These are phyloP conservation scores for Dipodomys merriami DNA, from an alignment of 2,113 vertebrate genomes.

Conservation along the genomic window DNA sequence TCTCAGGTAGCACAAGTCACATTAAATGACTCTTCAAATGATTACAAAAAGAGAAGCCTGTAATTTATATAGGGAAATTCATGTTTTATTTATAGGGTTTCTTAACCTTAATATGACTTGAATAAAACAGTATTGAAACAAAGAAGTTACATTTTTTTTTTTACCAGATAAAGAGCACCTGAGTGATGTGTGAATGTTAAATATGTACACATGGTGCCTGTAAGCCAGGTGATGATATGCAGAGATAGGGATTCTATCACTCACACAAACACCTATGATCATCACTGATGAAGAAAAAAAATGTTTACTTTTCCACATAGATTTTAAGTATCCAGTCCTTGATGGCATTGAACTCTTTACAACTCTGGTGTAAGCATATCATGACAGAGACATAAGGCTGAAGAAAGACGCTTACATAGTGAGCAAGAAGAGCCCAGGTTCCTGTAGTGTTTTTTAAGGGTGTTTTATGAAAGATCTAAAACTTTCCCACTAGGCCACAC, in stretches of 20 bases:
- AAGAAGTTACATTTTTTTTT: neutral
- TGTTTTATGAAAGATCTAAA: fast-evolving
- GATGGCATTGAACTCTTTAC: no score
- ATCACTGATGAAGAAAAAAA: neutral
- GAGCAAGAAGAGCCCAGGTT: neutral
- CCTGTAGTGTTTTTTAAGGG: neutral
- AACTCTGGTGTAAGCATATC: no score
- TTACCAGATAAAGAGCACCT: no score
- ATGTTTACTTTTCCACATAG: no score
- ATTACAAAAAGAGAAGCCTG: neutral
- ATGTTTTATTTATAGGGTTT: neutral
- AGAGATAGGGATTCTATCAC: neutral
- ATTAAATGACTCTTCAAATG: neutral
- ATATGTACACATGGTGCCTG: no score
- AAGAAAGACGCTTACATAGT: no score
- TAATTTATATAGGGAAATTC: neutral
- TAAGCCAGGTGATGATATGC: no score
- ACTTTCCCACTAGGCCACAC: no score
- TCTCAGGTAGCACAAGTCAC: neutral
- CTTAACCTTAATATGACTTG: neutral
- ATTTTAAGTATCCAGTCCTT: no score
- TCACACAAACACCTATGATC: neutral
- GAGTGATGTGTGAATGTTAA: no score
- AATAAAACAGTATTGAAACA: neutral
- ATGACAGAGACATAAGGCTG: no score